A percentile compares a stretch with the other conserved stretches of the same genome.
These are phyloP conservation scores for Oasisia sp. DNA, from an alignment of 2,888 invertebrate genomes.

Conservation along the genomic window DNA sequence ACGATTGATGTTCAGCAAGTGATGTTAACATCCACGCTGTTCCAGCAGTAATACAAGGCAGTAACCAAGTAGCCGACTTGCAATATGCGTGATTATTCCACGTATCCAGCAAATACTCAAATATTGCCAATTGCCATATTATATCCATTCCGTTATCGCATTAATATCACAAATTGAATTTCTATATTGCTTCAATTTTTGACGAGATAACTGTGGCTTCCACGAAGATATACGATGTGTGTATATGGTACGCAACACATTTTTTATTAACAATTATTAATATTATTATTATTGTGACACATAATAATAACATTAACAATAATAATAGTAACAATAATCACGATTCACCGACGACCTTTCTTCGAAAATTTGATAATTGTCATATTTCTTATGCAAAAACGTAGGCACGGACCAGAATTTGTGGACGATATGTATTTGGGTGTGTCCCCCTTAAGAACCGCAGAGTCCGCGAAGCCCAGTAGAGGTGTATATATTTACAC, in stretches of 20 bases:
- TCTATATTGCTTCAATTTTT: background rate
- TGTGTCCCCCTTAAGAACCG: background rate
- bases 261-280: too few species aligned
- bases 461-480: background rate
- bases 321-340: background rate
- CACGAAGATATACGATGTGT: background rate
- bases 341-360: background rate
- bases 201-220: background rate
- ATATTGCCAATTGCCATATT: background rate
- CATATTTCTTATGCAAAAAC: background rate
- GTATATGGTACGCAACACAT: background rate
- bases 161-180: background rate
- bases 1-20: background rate
- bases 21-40: background rate
- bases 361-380: background rate
- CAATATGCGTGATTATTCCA: background rate
- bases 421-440: background rate
- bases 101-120: background rate
- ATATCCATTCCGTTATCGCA: background rate
- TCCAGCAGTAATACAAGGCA: background rate
- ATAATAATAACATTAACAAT: background rate
- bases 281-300: background rate
- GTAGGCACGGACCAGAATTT: background rate
- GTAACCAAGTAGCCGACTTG: background rate
- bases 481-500: background rate